Base-by-base conservation (phyloP, 2,797 vertebrate genomes). In the Notolepis coatsorum region DNA sequence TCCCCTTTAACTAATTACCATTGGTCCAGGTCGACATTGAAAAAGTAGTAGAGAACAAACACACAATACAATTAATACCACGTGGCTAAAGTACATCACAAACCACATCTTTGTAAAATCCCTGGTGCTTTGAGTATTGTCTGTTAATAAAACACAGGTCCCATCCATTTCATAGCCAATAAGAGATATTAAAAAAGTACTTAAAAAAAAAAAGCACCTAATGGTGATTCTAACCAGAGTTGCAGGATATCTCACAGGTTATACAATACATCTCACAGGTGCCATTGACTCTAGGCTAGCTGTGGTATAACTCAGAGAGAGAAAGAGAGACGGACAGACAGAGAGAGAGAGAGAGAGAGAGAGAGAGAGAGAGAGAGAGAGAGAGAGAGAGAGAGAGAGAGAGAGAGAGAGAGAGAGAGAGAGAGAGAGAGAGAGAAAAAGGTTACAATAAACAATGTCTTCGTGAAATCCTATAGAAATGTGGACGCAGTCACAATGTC, bases 1-100 rank as follows among this genome's bases (percentile, higher is more conserved):
- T n/a, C n/a, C n/a, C n/a, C n/a, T n/a, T n/a, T n/a, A n/a, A n/a
- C n/a, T n/a, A n/a, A n/a, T n/a, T n/a, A n/a, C 15, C 24, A 21
- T 42, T 65, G 62, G 42, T 73, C 73, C 24, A 0, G 3, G 4
- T 28, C 4, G 25, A 53, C 50, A n/a, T 7, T 2, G n/a, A n/a
- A 39, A 24, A 64, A 48, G n/a, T 48, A 37, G 20, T 55, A 47
- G 45, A 61, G 43, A 73, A 46, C 9, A 43, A 2, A 24, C 53
- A 50, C 63, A 61, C 27, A 21, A 45, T 55, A 23, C 21, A 56
- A 39, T 8, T 25, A 4, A 28, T 49, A n/a, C 13, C 27, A 3
- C 27, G 27, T 12, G 13, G 17, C 45, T 37, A 13, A 21, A 21
- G 1, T 12, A 43, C 6, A 1, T 5, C 5, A 5, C 43, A 43